Evolutionary conservation across 2,888 invertebrate species (phyloP).

Genomic region (Erannis defoliaria): DNA sequence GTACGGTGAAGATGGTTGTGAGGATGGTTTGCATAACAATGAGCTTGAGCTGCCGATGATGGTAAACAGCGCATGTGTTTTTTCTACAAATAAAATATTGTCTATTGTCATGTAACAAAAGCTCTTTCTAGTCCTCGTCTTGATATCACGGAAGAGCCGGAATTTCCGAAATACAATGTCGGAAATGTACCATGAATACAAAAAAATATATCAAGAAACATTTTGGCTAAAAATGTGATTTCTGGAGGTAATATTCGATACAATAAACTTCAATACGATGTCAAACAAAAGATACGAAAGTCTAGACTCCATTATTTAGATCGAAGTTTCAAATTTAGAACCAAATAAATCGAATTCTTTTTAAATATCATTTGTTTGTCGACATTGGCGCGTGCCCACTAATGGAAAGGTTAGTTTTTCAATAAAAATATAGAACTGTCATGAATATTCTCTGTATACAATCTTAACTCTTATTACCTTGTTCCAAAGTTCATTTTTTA

Average conservation of each 20-base stretch:
- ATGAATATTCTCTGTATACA: conserved; percentile 52
- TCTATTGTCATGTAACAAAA: too few species aligned
- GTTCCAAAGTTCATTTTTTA: conserved; percentile 50
- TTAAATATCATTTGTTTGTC: conserved; percentile 81
- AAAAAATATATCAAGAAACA: neutral
- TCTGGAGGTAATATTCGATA: conserved; percentile 3
- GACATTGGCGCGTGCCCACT: conserved; percentile 82
- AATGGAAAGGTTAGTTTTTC: conserved; percentile 80
- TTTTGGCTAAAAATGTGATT: neutral
- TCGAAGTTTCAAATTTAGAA: conserved; percentile 76
- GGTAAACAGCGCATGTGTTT: too few species aligned
- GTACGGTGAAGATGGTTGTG: too few species aligned
- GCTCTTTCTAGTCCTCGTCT: too few species aligned
- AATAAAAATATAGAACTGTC: conserved; percentile 68
- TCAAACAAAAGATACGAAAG: conserved; percentile 54
- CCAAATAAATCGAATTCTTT: conserved; percentile 77
- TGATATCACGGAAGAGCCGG: too few species aligned
- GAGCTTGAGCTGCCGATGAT: too few species aligned
- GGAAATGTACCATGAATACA: too few species aligned
- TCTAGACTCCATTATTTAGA: conserved; percentile 80
- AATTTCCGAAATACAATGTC: too few species aligned
- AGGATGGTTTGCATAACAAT: too few species aligned
- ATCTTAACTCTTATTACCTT: conserved; percentile 37
- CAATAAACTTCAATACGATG: conserved; percentile 1
- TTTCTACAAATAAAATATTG: too few species aligned